Percentiles rank a stretch among this genome's conserved stretches.
These are phyloP conservation scores for Aspiorhynchus laticeps DNA, from an alignment of 2,113 vertebrate species.

Conservation along the genomic window DNA sequence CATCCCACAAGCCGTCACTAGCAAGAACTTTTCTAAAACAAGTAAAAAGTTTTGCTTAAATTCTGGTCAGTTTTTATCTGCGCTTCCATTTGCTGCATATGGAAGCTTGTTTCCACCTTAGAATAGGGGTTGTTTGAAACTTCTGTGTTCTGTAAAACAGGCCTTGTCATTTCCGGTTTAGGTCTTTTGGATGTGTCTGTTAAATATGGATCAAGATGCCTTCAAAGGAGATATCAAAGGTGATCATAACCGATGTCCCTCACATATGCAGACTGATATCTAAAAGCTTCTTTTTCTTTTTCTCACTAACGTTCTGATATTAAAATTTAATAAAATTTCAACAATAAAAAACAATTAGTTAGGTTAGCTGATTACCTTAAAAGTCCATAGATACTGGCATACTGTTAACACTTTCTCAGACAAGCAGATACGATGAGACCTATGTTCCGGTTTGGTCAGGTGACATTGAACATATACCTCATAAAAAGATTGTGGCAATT, in stretches of 20 bases:
- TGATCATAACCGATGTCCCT: not conserved
- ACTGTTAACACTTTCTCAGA: no score
- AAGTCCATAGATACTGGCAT: no score
- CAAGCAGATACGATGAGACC: no score
- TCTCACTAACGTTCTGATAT: not conserved
- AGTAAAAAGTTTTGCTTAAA: not conserved
- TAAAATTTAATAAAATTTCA: no score
- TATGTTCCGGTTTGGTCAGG: no score
- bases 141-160: not conserved
- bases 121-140: not conserved
- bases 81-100: not conserved
- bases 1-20: not conserved
- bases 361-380: no score
- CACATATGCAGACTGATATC: not conserved
- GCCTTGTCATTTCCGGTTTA: not conserved
- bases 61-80: not conserved
- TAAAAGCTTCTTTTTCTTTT: not conserved
- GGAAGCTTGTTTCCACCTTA: not conserved
- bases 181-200: not conserved
- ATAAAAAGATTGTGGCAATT: no score
- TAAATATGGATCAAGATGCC: not conserved
- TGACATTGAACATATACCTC: no score
- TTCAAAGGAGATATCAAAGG: no score
- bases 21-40: not conserved
- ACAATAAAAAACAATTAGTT: no score